Evolutionary conservation across 2,113 vertebrate genomes (phyloP).

Genomic region (Pachyramphus minor): DNA sequence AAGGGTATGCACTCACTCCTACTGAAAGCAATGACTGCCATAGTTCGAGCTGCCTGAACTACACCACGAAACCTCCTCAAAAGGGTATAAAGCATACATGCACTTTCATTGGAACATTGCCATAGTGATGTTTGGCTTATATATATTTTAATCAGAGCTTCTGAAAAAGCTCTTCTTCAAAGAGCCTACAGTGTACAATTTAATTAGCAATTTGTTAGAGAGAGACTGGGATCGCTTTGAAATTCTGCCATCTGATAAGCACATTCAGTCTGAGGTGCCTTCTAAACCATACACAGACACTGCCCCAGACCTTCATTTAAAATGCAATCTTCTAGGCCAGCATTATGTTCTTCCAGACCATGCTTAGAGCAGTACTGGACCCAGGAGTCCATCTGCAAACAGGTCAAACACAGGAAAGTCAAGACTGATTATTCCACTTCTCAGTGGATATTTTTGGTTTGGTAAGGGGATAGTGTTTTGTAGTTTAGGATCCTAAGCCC

Average conservation of each 20-base stretch:
- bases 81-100: background rate
- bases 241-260: slow-evolving; percentile 28
- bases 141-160: slow-evolving; percentile 7
- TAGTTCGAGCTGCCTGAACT: background rate
- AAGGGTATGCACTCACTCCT: background rate
- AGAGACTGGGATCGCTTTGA: background rate
- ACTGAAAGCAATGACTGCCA: background rate
- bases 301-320: background rate
- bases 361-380: background rate
- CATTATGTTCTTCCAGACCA: background rate
- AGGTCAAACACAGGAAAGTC: background rate
- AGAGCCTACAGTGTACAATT: slow-evolving; percentile 8
- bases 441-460: background rate
- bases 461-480: background rate
- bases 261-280: background rate
- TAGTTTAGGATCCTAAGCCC: background rate
- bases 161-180: slow-evolving; percentile 35
- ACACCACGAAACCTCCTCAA: background rate
- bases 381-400: background rate
- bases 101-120: background rate
- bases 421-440: background rate
- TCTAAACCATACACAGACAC: background rate
- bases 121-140: background rate
- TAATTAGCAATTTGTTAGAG: slow-evolving; percentile 43
- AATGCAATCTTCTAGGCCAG: background rate